Base-by-base conservation (phyloP, 2,797 vertebrate species). In the Pseudocheirus occidentalis region DNA sequence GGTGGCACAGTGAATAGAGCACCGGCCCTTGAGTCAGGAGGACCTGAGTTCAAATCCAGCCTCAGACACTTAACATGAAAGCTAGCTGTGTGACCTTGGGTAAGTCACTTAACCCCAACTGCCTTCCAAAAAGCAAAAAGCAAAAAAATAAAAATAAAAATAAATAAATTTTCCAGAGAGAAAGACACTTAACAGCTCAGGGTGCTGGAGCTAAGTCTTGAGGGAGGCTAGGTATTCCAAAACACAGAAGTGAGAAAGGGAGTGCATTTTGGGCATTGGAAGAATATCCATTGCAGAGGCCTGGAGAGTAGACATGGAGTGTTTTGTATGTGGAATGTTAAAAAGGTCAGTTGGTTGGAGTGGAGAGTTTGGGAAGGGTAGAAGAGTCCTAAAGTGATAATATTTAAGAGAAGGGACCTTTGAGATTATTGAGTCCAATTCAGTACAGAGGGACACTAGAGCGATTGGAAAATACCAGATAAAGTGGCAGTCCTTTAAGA, bases 401-500 rank as follows among this genome's bases (percentile, higher is more conserved):
- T 31, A 62, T 62, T 62, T 11, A 29, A 62, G 31, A 31, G 58
- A 62, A 62, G 28, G 58, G 58, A 62, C n/a, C 66, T 81, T 46
- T 21, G 18, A 81, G 66, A 81, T 81, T 24, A 81, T 7, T 46
- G 66, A 73, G 66, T 21, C 34, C 66, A 73, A 40, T 40, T 40
- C n/a, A 93, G 29, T 16, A 52, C 55, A 91, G 93, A 91, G 56
- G 94, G 93, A 95, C 54, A 31, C 53, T n/a, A 90, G 6, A 91
- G 58, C 54, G 4, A 94, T 93, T 96, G 56, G 55, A 92, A 97
- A 96, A 14, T 93, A 91, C 66, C 92, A 94, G 46, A n/a, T 91
- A 66, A 94, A 94, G 28, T 18, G 21, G 21, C 1, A 1, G 66
- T 81, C 66, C 66, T 81, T 40, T 21, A 81, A 81, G 66, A 81